phyloP scores from a whole-genome alignment of 2,888 invertebrate species.

The Resseliella maxima region DNA sequence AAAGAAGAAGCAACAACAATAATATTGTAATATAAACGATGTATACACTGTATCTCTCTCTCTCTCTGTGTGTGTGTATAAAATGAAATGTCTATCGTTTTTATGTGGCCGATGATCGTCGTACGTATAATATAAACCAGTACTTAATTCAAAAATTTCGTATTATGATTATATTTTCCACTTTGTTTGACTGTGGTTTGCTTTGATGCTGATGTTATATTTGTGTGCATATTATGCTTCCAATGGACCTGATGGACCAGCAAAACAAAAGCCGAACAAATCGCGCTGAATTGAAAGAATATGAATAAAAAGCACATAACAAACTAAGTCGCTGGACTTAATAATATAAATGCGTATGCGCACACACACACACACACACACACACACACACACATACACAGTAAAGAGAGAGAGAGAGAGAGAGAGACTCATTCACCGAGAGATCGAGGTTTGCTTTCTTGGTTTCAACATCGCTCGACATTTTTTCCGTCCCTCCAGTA shows the following conservation, averaged over 20 bases:
- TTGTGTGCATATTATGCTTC: not conserved
- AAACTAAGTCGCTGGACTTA: too few species aligned
- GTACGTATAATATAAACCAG: slow-evolving; percentile 41
- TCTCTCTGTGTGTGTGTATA: too few species aligned
- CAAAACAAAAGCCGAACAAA: slow-evolving; percentile 44
- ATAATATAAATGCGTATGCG: too few species aligned
- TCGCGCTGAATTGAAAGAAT: not conserved
- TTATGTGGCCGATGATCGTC: slow-evolving; percentile 42
- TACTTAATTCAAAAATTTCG: slow-evolving; percentile 47
- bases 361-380: not conserved
- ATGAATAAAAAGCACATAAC: not conserved
- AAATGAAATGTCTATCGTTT: slow-evolving; percentile 12
- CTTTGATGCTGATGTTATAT: not conserved
- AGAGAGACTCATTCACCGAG: not conserved
- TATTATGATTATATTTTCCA: slow-evolving; percentile 43
- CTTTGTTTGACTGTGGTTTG: not conserved
- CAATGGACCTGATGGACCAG: slow-evolving; percentile 14
- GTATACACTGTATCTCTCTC: too few species aligned
- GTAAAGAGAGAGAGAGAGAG: not conserved
- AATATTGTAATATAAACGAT: slow-evolving; percentile 29
- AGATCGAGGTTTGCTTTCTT: not conserved
- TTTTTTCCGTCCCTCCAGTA: slow-evolving; percentile 1
- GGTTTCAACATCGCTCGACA: slow-evolving; percentile 13
- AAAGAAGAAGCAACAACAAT: not conserved
- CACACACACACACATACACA: not conserved